Base-by-base conservation (phyloP, 2,113 vertebrate species). In the Eurystomus gularis region DNA sequence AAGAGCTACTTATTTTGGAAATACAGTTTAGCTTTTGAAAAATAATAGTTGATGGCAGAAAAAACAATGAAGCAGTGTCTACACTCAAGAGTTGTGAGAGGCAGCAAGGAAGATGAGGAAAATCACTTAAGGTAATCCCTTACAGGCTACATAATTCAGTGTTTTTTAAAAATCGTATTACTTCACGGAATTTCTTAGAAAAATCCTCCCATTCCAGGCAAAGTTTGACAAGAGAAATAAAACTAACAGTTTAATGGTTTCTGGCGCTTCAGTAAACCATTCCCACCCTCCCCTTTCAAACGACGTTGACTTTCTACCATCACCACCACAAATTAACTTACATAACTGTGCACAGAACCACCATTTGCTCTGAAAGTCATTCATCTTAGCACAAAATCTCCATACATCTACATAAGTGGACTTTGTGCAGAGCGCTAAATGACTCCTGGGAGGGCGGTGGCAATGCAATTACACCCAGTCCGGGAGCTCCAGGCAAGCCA, bases 381-480 rank as follows among this genome's bases (percentile, higher is more conserved):
- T 86, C 25, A 42, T 93, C 95, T 93, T 44, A 31, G 82, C 66
- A 54, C 57, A 44, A 39, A 61, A 94, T 91, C 86, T 94, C 58
- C 88, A 95, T 93, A 93, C 85, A 95, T 96, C 93, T 88, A 69
- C 86, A 85, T 87, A 90, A 91, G 70, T 5, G 60, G 76, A 60
- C 96, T 51, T 70, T 62, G 51, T 25, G 66, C 62, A 61, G 90
- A 70, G 66, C 37, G 17, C 42, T 66, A 77, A 90, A 88, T 17
- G 61, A 82, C 61, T 82, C 68, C 60, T 39, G 61, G 57, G 73
- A 86, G 51, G 65, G 83, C 0, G 1, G 76, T 13, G 64, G 68
- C 85, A 83, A 60, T 21, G 42, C 60, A 93, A 93, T 65, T 19
- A 64, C 35, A 86, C 26, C 23, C 37, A 84, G 90, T 69, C 60